Base-by-base conservation (phyloP, 2,113 vertebrate species). In the Typhlomys cinereus region DNA sequence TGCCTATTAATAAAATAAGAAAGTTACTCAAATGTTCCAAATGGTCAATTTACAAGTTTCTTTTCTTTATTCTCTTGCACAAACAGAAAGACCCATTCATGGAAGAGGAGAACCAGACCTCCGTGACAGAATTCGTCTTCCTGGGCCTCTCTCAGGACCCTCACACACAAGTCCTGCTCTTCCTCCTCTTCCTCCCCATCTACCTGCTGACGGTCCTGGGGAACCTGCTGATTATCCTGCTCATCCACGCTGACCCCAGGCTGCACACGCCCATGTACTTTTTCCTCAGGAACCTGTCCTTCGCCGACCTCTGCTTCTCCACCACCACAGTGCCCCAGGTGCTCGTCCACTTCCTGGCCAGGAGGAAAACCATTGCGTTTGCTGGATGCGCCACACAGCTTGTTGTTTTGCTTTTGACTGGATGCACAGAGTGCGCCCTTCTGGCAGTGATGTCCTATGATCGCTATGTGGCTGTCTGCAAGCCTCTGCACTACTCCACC, bases 371-470 rank as follows among this genome's bases (percentile, higher is more conserved):
- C 29, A 96, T 97, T 83, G 95, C 96, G 12, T 97, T 96, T 82
- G 46, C 41, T 6, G 62, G 93, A 23, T 97, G 96, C 27, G 81
- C 95, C 48, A 48, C 61, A 23, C 96, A 97, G 78, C 90, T 96
- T 9, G 67, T 61, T 29, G 59, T 96, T 15, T 71, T 94, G 4
- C 95, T 96, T 57, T 57, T 95, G 36, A 64, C 89, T 54, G 95
- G 95, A 1, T n/a, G 92, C 11, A 91, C 95, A 50, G 95, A 96
- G 25, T 93, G 95, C 52, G 94, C 93, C 0, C 82, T 97, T 20
- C 70, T 97, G 61, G 95, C 85, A 0, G 93, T 96, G 21, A 97
- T 97, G 96, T 95, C 97, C 18, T 97, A 96, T 93, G 96, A 97
- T n/a, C 41, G 91, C 1, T 97, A 96, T 0, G 59, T 96, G 81